Evolutionary conservation across 2,797 vertebrate species (phyloP), one percentile per base, ranked within the genome.

Genomic region (Neomorphus geoffroyi): DNA sequence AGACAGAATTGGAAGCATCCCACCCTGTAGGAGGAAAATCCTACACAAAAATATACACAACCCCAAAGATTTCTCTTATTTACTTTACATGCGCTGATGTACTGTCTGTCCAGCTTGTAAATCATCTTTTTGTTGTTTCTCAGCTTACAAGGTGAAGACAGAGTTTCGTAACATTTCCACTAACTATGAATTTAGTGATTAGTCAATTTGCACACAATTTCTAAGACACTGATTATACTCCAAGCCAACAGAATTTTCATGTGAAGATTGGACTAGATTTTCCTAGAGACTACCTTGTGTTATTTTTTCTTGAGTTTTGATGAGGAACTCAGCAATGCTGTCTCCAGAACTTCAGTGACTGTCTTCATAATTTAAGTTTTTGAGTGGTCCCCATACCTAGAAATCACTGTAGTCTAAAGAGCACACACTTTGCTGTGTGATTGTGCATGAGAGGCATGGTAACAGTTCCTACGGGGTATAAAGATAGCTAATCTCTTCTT

Each of bases 401-500:
- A 86, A 86, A 48, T 58, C 51, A 18, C 9, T 1, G 0, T 21
- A 39, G 28, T 43, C 30, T 65, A 41, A 71, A 69, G 21, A 78
- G 7, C 5, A 9, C 35, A 33, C 0, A 1, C 26, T 84, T 77
- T 54, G 13, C 43, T 79, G 43, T 37, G 32, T 57, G 66, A 22
- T n/a, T n/a, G 0, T 32, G 37, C 24, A 50, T 0, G 0, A 69
- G 23, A 64, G 33, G 41, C 41, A 79, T n/a, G 26, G 18, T 23
- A 48, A 21, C 35, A 85, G n/a, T 14, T 64, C 35, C n/a, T 41
- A 9, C 50, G 50, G 41, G 22, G 2, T 50, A 35, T 35, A 22
- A 43, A 65, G 45, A 28, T 23, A 67, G 2, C 21, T 27, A 62
- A 41, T 84, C 33, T 69, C 21, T 18, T 72, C 23, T 51, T 82